Conservation (phyloP, 2,888 invertebrate genomes). For the Heliconius hortense region DNA sequence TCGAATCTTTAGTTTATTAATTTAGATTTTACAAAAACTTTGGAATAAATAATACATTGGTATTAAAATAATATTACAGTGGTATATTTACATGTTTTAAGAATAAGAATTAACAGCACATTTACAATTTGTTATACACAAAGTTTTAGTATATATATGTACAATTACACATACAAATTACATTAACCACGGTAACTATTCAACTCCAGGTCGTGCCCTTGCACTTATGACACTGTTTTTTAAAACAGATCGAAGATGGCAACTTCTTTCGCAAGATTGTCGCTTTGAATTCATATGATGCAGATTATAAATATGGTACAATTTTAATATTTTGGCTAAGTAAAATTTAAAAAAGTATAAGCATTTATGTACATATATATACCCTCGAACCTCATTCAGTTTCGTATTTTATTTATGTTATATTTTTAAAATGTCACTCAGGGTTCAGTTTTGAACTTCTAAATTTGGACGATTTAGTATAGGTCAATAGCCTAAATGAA, state of each 20-base stretch:
- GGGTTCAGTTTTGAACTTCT: neutral
- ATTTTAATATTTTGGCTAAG: neutral
- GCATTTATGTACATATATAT: no score
- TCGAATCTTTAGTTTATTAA: neutral
- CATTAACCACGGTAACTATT: neutral
- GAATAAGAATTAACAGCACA: neutral
- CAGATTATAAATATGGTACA: neutral
- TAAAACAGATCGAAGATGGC: neutral
- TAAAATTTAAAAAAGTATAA: no score
- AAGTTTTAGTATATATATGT: neutral
- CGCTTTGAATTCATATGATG: neutral
- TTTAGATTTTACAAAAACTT: neutral
- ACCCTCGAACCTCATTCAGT: neutral
- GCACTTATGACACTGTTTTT: no score
- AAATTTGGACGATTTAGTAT: neutral
- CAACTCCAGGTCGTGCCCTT: neutral
- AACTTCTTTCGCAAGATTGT: neutral
- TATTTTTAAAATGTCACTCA: neutral
- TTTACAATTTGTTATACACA: neutral
- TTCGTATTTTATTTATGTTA: neutral
- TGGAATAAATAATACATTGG: neutral
- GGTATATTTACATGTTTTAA: constrained; percentile 7
- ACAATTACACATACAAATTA: neutral
- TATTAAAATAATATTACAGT: constrained; percentile 7
- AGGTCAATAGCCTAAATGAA: constrained; percentile 19